phyloP scores from a whole-genome alignment of 1,140 invertebrate species.

The Euborellia annulipes region DNA sequence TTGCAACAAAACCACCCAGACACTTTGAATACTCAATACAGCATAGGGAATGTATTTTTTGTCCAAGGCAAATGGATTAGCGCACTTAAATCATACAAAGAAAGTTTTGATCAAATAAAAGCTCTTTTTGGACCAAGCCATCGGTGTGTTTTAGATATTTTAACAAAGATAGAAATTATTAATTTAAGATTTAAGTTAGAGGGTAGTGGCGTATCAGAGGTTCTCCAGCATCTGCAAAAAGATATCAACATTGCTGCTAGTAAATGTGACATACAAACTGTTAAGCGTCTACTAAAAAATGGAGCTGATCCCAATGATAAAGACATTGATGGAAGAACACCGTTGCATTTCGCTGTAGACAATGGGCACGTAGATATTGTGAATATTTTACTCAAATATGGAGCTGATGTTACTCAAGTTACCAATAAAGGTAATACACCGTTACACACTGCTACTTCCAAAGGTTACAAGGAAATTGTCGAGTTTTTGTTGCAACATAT shows the following conservation, averaged over 20 bases:
- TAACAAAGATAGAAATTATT: no score
- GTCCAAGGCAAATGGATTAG: no score
- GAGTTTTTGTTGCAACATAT: no score
- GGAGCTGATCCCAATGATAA: slow-evolving; percentile 12
- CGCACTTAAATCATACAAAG: background rate
- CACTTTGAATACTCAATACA: no score
- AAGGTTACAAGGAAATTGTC: no score
- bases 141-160: no score
- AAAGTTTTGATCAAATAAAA: background rate
- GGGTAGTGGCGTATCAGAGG: no score
- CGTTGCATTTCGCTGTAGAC: slow-evolving; percentile 15
- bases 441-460: slow-evolving; percentile 9
- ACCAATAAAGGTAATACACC: slow-evolving; percentile 1
- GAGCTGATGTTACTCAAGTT: slow-evolving; percentile 8
- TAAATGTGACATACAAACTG: slow-evolving; percentile 6
- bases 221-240: no score
- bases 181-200: no score
- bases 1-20: slow-evolving; percentile 8
- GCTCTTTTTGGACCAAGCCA: no score
- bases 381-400: slow-evolving; percentile 11
- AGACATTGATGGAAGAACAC: slow-evolving; percentile 12
- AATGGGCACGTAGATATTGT: slow-evolving; percentile 12
- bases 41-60: no score
- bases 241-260: no score
- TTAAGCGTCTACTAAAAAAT: slow-evolving; percentile 13